phyloP scores from a whole-genome alignment of 1,140 invertebrate species.

The Drosophila sucinea region DNA sequence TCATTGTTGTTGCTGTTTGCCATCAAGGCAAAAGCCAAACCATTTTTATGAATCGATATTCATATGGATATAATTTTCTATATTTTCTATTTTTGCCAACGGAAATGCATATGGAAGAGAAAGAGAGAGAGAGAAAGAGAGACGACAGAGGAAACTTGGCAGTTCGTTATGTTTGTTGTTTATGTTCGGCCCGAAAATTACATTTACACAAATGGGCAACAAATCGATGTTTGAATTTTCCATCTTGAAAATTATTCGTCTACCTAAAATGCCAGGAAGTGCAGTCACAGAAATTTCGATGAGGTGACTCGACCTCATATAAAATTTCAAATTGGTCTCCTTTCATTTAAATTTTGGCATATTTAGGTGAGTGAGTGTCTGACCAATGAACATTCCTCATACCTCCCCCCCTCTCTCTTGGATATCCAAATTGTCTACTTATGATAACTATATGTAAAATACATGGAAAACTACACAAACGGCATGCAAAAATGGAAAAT shows the following conservation, averaged over 20 bases:
- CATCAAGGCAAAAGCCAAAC: conserved; percentile 51
- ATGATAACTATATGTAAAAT: conserved; percentile 62
- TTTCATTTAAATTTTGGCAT: conserved; percentile 17
- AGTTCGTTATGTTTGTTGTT: conserved; percentile 39
- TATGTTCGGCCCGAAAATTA: conserved; percentile 44
- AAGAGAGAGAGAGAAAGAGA: too few relatives aligned
- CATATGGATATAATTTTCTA: conserved; percentile 63
- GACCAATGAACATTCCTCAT: background rate
- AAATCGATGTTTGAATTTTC: conserved; percentile 7
- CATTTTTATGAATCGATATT: conserved; percentile 54
- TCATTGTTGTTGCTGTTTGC: conserved; percentile 41
- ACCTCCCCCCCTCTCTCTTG: background rate
- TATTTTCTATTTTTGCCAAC: conserved; percentile 18
- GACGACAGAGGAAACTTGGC: background rate
- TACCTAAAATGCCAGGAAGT: conserved; percentile 2
- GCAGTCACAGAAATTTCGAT: background rate
- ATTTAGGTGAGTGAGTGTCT: conserved; percentile 29
- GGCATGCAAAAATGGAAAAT: conserved; percentile 43
- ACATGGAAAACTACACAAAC: conserved; percentile 47
- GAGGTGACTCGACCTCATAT: conserved; percentile 1
- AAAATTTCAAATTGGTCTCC: conserved; percentile 10
- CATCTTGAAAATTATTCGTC: conserved; percentile 7
- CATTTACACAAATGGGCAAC: conserved; percentile 49
- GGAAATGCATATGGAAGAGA: conserved; percentile 6
- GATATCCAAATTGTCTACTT: conserved; percentile 60